Evolutionary conservation across 2,113 vertebrate species (phyloP).

Genomic region (Clupea harengus): DNA sequence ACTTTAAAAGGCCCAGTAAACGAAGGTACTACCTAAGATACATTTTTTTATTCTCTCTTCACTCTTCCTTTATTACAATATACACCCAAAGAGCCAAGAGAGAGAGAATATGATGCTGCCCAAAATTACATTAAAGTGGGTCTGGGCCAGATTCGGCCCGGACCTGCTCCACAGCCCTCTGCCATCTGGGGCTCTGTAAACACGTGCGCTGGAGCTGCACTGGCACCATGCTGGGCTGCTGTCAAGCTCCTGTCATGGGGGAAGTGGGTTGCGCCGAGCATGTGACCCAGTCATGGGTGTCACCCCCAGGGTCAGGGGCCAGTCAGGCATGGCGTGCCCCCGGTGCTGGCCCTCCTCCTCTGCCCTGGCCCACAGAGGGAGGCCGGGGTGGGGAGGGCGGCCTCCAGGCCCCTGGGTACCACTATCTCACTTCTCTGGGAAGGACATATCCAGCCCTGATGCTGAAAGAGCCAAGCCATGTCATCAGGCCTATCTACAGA

Average conservation of each 20-base stretch:
- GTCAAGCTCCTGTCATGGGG: constrained; percentile 71
- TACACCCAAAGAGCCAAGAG: not conserved
- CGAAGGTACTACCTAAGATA: not conserved
- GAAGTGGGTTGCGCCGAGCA: constrained; percentile 69
- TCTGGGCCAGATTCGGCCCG: not conserved
- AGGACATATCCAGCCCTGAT: constrained; percentile 21
- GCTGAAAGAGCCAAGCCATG: constrained; percentile 35
- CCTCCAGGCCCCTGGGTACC: constrained; percentile 43
- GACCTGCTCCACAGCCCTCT: not conserved
- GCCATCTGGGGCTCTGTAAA: not conserved
- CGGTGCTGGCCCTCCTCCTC: constrained; percentile 56
- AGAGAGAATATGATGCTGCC: not conserved
- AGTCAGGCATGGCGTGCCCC: constrained; percentile 81
- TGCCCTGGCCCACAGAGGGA: constrained; percentile 47
- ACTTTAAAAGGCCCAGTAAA: not conserved
- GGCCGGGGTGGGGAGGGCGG: constrained; percentile 47
- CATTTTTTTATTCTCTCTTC: not conserved
- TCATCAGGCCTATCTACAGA: not conserved
- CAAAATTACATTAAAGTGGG: not conserved
- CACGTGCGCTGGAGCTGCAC: not conserved
- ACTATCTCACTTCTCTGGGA: constrained; percentile 44
- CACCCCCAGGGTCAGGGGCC: constrained; percentile 81
- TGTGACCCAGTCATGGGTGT: constrained; percentile 80
- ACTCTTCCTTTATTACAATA: not conserved
- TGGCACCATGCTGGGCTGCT: constrained; percentile 48